These are phyloP conservation scores for Drosophila leontia DNA, from an alignment of 1,140 invertebrate genomes.

Conservation along the genomic window DNA sequence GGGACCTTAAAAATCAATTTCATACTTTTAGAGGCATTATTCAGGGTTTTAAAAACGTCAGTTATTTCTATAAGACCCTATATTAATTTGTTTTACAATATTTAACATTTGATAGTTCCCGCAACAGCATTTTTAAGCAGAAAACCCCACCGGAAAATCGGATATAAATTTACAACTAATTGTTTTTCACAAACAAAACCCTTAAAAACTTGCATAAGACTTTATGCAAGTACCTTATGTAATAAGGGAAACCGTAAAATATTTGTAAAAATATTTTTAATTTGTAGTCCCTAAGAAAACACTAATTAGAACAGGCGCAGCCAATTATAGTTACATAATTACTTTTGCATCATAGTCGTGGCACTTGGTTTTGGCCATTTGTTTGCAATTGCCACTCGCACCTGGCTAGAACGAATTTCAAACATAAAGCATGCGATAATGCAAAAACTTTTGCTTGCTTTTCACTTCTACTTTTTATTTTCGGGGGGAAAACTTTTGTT, in stretches of 20 bases:
- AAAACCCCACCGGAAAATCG: not conserved
- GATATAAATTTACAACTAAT: not conserved
- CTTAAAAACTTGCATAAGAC: not conserved
- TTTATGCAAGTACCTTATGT: not conserved
- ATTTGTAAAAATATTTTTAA: not conserved
- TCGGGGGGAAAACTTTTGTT: constrained; percentile 18
- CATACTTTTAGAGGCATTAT: no score
- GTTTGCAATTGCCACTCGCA: constrained; percentile 21
- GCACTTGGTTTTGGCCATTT: constrained; percentile 6
- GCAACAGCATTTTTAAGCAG: not conserved
- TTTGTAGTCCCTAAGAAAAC: constrained; percentile 1
- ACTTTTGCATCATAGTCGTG: not conserved
- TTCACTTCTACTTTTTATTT: constrained; percentile 2
- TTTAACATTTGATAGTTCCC: not conserved
- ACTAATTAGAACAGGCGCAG: not conserved
- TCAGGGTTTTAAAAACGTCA: no score
- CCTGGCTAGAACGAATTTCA: constrained; percentile 39
- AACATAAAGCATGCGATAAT: constrained; percentile 18
- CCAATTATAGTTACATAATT: constrained; percentile 13
- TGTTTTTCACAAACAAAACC: not conserved
- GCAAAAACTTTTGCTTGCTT: constrained; percentile 23
- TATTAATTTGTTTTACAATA: no score
- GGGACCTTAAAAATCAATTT: no score
- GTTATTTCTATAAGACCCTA: no score
- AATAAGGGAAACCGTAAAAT: not conserved